A percentile compares a stretch with the other conserved stretches of the same genome.
phyloP scores from a whole-genome alignment of 2,888 invertebrate species.

The Torymus tubicola region DNA sequence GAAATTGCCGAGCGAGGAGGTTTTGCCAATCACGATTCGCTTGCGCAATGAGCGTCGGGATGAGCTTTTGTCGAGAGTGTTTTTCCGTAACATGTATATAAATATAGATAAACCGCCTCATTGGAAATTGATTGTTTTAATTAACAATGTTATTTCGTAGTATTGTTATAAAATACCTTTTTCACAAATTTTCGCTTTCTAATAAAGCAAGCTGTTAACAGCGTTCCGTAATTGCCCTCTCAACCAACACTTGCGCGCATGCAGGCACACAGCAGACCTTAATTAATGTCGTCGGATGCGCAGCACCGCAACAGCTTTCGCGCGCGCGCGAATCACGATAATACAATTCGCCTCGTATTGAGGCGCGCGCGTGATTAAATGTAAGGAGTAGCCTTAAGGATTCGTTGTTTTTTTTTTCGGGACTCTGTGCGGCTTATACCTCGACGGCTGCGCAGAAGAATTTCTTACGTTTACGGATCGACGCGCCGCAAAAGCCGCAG shows the following conservation, averaged over 20 bases:
- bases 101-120: too few relatives aligned
- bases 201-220: neutral
- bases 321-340: slow-evolving; percentile 27
- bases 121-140: too few relatives aligned
- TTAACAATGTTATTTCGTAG: too few relatives aligned
- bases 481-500: slow-evolving; percentile 60
- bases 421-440: neutral
- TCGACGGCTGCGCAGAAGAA: slow-evolving; percentile 23
- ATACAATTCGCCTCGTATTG: slow-evolving; percentile 27
- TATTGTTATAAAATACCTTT: too few relatives aligned
- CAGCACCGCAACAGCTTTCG: slow-evolving; percentile 7
- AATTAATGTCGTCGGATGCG: slow-evolving; percentile 35
- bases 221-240: neutral
- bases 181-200: neutral
- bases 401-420: slow-evolving; percentile 21
- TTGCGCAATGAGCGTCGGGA: too few relatives aligned
- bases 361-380: slow-evolving; percentile 52
- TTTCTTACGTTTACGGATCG: slow-evolving; percentile 59
- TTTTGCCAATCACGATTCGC: neutral
- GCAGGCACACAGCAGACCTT: neutral
- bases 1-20: slow-evolving; percentile 23
- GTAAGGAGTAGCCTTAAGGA: slow-evolving; percentile 50
- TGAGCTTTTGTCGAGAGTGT: too few relatives aligned
- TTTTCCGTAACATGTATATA: too few relatives aligned
- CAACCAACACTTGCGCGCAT: neutral